Base-by-base conservation (phyloP, 2,888 invertebrate genomes). In the Drosophila gaucha region DNA sequence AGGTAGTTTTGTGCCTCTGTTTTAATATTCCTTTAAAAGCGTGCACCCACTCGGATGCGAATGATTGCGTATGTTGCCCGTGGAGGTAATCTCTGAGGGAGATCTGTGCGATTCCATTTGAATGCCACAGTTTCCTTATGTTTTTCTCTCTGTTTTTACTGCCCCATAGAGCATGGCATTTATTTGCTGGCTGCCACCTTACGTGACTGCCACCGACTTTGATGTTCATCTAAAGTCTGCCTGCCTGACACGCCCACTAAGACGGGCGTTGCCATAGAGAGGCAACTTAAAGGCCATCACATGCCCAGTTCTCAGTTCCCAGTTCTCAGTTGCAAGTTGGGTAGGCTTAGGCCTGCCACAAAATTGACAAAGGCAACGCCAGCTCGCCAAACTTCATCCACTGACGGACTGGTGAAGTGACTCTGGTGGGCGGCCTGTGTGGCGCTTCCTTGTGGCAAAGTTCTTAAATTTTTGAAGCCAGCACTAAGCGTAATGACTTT, bases 1-100 rank as follows among this genome's bases (percentile, higher is more conserved):
- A 36, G 39, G 46, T 70, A 54, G 62, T 46, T 66, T 22, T 52
- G 52, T 24, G 50, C 41, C 63, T 43, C 63, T 87, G 66, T 82
- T 82, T 87, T 68, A 82, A 87, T 82, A 82, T 82, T 82, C 88
- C 77, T 73, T 87, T 59, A 86, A 86, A 68, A 70, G 58, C 77
- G 18, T 38, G 28, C 52, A 31, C 35, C 46, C 33, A 16, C 33
- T 38, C 24, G 18, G 28, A 35, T 44, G 71, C 54, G 35, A 50
- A 54, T 50, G 64, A 54, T 41, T 41, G 44, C 18, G 56, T 12
- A 18, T 30, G 28, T 56, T 71, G 55, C 51, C 64, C 8, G 26
- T 41, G 51, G 28, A 46, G 35, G 46, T 50, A 50, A 62, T 60
- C 56, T 60, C 14, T 46, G 50, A 14, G 41, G 24, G 24, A 51